A percentile compares a stretch with the other conserved stretches of the same genome.
These are phyloP conservation scores for Augochlorella aurata DNA, from an alignment of 2,888 invertebrate species.

Conservation along the genomic window DNA sequence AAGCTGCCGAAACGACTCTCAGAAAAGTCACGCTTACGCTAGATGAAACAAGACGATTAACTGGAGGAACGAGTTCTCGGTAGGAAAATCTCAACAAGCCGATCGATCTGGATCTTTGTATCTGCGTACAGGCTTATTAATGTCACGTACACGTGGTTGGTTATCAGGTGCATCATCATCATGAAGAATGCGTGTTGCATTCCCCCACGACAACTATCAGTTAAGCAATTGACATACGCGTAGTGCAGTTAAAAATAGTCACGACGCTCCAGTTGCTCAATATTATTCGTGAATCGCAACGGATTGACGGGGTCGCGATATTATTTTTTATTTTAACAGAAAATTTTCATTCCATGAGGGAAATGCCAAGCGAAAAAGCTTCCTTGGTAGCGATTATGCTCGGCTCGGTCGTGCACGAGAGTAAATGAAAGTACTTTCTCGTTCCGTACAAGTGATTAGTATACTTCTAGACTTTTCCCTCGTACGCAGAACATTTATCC, in stretches of 20 bases:
- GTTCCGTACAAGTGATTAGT: too few relatives aligned
- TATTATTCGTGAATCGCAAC: not conserved
- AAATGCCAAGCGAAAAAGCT: too few relatives aligned
- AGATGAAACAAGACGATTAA: not conserved
- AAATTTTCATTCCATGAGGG: too few relatives aligned
- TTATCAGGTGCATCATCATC: slow-evolving; percentile 14
- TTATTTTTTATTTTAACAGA: too few relatives aligned
- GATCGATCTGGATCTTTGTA: slow-evolving; percentile 15
- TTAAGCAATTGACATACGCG: slow-evolving; percentile 26
- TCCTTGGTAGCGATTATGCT: too few relatives aligned
- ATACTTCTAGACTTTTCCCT: too few relatives aligned
- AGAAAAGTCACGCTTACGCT: not conserved
- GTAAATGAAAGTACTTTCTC: too few relatives aligned
- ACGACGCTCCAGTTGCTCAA: slow-evolving; percentile 25
- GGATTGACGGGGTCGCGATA: too few relatives aligned
- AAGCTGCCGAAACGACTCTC: not conserved
- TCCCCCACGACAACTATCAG: slow-evolving; percentile 21
- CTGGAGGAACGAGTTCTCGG: slow-evolving; percentile 7
- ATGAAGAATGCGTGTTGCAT: slow-evolving; percentile 17
- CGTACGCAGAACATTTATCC: too few relatives aligned
- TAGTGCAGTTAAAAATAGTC: slow-evolving; percentile 32
- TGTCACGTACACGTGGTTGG: slow-evolving; percentile 29
- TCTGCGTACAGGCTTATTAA: not conserved
- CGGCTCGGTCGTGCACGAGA: too few relatives aligned
- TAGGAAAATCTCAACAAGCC: not conserved